These are phyloP conservation scores for Osmoderma eremita DNA, from an alignment of 2,888 invertebrate species.

Conservation along the genomic window DNA sequence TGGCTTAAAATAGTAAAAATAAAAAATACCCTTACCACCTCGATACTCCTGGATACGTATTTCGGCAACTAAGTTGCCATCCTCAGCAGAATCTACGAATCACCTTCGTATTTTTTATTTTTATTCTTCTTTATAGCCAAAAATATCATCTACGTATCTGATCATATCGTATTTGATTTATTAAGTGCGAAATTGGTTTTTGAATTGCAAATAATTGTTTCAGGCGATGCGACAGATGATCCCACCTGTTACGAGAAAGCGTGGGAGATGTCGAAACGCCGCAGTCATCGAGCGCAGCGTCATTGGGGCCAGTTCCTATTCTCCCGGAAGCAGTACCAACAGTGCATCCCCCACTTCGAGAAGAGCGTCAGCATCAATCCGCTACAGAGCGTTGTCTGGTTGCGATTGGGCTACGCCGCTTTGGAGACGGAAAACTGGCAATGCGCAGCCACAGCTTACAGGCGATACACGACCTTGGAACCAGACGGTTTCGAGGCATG, in stretches of 20 bases:
- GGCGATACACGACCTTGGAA: slow-evolving; percentile 88
- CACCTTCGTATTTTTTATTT: slow-evolving; percentile 6
- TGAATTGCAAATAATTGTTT: too few species aligned
- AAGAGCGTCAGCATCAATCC: slow-evolving; percentile 86
- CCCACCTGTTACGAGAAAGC: slow-evolving; percentile 85
- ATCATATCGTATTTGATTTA: too few species aligned
- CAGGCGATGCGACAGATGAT: slow-evolving; percentile 77
- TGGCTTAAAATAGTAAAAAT: too few species aligned
- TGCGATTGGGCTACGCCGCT: slow-evolving; percentile 86
- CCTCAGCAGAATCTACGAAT: too few species aligned
- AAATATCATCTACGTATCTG: too few species aligned
- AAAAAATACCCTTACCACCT: too few species aligned
- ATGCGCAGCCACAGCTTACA: slow-evolving; percentile 83
- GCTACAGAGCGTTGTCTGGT: slow-evolving; percentile 87
- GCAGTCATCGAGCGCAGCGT: slow-evolving; percentile 85
- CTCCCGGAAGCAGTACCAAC: slow-evolving; percentile 77
- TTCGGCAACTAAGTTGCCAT: too few species aligned
- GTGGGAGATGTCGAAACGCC: slow-evolving; percentile 86
- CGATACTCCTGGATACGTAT: too few species aligned
- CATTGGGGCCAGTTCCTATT: slow-evolving; percentile 89
- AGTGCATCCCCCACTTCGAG: slow-evolving; percentile 84
- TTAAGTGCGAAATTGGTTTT: too few species aligned
- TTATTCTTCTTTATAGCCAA: too few species aligned
- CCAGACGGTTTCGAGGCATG: slow-evolving; percentile 93
- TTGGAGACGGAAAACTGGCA: slow-evolving; percentile 83